A percentile compares a stretch with the other conserved stretches of the same genome.
These are phyloP conservation scores for Cactoblastis cactorum DNA, from an alignment of 2,888 invertebrate genomes.

Conservation along the genomic window DNA sequence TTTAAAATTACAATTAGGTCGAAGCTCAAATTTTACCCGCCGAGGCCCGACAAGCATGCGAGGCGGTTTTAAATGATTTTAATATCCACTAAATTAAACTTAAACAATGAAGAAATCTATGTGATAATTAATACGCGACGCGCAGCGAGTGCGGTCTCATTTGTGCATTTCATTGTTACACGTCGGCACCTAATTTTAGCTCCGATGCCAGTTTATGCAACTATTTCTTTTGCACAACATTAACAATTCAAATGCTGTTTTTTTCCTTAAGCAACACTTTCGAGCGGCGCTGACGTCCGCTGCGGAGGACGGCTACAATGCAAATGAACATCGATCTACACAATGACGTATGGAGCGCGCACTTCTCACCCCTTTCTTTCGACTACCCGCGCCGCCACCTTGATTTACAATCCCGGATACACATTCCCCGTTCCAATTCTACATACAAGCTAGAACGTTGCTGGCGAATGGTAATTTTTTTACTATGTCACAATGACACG, in stretches of 20 bases:
- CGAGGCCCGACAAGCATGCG: constrained; percentile 7
- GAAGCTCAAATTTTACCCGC: constrained; percentile 9
- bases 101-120: constrained; percentile 5
- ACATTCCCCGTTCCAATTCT: constrained; percentile 61
- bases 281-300: constrained; percentile 71
- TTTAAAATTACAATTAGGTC: constrained; percentile 14
- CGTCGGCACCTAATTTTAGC: constrained; percentile 64
- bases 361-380: constrained; percentile 76
- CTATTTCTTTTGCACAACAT: constrained; percentile 68
- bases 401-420: constrained; percentile 74
- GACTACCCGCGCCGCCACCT: constrained; percentile 65
- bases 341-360: constrained; percentile 69
- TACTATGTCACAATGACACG: constrained; percentile 74
- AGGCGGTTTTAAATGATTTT: constrained; percentile 6
- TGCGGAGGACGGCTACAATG: constrained; percentile 63
- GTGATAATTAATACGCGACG: constrained; percentile 11
- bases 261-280: constrained; percentile 72
- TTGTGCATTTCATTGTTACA: constrained; percentile 52
- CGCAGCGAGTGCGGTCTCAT: constrained; percentile 22
- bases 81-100: constrained; percentile 2
- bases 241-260: constrained; percentile 74
- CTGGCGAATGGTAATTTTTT: constrained; percentile 43
- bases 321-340: constrained; percentile 75
- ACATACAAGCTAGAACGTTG: constrained; percentile 59
- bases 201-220: constrained; percentile 62